These are phyloP conservation scores for Nymphalis urticae DNA, from an alignment of 2,888 invertebrate genomes.

Conservation along the genomic window DNA sequence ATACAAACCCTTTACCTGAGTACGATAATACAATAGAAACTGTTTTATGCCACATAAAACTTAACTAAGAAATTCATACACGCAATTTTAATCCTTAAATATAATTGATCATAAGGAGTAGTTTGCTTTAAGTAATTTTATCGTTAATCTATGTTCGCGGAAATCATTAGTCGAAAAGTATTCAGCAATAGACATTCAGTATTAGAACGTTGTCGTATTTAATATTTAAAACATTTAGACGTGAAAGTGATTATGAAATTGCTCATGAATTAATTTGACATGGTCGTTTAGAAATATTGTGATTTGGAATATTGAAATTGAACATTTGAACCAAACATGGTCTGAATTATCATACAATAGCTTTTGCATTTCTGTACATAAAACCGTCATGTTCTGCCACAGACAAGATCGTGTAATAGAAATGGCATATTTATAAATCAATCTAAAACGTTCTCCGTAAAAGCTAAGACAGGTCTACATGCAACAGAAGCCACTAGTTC, in stretches of 20 bases:
- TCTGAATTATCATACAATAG: constrained; percentile 7
- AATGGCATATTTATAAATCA: constrained; percentile 4
- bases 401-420: constrained; percentile 2
- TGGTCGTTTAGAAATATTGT: constrained; percentile 3
- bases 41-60: constrained; percentile 1
- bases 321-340: constrained; percentile 7
- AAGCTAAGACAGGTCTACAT: background rate
- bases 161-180: constrained; percentile 27
- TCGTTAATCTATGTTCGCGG: constrained; percentile 19
- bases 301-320: constrained; percentile 1
- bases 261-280: constrained; percentile 1
- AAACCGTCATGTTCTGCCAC: background rate
- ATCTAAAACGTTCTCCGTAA: background rate
- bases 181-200: constrained; percentile 5
- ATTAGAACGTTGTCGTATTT: constrained; percentile 19
- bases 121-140: background rate
- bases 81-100: background rate
- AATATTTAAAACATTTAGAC: constrained; percentile 15
- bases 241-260: constrained; percentile 1
- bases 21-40: constrained; percentile 2
- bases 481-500: too few relatives aligned
- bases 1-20: constrained; percentile 4
- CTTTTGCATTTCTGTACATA: constrained; percentile 9
- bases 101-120: background rate
- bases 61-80: background rate